Evolutionary conservation across 1,140 invertebrate species (phyloP).

Genomic region (Sycophila sp.): DNA sequence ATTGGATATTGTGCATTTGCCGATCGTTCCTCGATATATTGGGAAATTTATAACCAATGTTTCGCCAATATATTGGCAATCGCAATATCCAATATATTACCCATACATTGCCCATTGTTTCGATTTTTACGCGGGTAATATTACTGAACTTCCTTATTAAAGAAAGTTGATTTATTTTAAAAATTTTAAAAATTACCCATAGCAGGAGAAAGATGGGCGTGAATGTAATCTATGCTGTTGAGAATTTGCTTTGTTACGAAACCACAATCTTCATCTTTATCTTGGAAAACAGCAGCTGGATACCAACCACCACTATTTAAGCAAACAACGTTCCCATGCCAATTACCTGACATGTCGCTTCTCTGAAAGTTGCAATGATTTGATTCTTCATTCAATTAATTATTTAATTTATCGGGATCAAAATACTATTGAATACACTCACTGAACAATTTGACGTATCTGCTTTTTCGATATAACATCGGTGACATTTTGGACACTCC

Average conservation of each 20-base stretch:
- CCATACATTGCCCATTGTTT: too few relatives aligned
- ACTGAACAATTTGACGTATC: neutral
- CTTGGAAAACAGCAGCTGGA: constrained; percentile 70
- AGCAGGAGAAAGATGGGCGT: constrained; percentile 60
- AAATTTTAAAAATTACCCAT: constrained; percentile 55
- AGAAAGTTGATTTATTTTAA: too few relatives aligned
- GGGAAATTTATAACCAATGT: too few relatives aligned
- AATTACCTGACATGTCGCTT: constrained; percentile 47
- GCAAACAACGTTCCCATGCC: constrained; percentile 73
- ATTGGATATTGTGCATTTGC: too few relatives aligned
- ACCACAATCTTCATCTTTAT: constrained; percentile 65
- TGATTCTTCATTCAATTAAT: too few relatives aligned
- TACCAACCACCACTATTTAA: constrained; percentile 69
- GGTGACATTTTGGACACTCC: constrained; percentile 65
- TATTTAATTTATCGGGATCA: too few relatives aligned
- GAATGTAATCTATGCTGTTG: constrained; percentile 65
- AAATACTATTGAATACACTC: too few relatives aligned
- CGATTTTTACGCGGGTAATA: too few relatives aligned
- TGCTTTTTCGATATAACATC: constrained; percentile 62
- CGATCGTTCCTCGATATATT: too few relatives aligned
- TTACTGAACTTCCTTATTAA: too few relatives aligned
- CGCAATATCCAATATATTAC: too few relatives aligned
- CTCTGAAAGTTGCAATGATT: constrained; percentile 39
- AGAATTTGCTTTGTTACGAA: constrained; percentile 59
- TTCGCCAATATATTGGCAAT: too few relatives aligned